Evolutionary conservation across 37 sponge, comb jelly and placozoan genomes (phyloP).

Genomic region (Bolinopsis microptera): DNA sequence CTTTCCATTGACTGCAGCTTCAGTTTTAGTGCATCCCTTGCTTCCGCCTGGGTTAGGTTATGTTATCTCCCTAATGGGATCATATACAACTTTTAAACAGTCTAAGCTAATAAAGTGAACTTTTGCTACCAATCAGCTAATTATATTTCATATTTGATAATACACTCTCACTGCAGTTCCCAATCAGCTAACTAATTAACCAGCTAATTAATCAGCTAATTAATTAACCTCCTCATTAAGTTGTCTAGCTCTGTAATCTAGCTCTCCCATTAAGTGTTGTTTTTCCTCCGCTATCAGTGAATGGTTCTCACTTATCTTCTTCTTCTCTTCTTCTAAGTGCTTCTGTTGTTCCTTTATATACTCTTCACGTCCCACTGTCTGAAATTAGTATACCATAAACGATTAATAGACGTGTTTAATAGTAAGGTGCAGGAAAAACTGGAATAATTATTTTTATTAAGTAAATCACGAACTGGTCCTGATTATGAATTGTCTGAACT

Average conservation of each 20-base stretch:
- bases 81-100: no score
- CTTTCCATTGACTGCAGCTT: constrained; percentile 90
- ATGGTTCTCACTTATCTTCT: constrained; percentile 83
- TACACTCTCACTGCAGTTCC: no score
- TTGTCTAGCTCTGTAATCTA: constrained; percentile 35
- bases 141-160: no score
- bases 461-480: no score
- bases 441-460: no score
- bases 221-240: constrained; percentile 51
- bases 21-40: constrained; percentile 10
- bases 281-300: constrained; percentile 23
- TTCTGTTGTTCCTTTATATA: constrained; percentile 79
- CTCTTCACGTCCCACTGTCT: constrained; percentile 84
- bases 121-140: no score
- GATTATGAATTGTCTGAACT: no score
- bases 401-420: background rate
- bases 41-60: constrained; percentile 1
- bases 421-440: no score
- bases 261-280: constrained; percentile 27
- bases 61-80: no score
- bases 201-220: no score
- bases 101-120: no score
- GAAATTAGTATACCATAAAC: background rate
- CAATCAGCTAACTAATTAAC: no score
- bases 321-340: constrained; percentile 71